Base-by-base conservation (phyloP, 2,888 invertebrate species). In the Hypercompe scribonia region DNA sequence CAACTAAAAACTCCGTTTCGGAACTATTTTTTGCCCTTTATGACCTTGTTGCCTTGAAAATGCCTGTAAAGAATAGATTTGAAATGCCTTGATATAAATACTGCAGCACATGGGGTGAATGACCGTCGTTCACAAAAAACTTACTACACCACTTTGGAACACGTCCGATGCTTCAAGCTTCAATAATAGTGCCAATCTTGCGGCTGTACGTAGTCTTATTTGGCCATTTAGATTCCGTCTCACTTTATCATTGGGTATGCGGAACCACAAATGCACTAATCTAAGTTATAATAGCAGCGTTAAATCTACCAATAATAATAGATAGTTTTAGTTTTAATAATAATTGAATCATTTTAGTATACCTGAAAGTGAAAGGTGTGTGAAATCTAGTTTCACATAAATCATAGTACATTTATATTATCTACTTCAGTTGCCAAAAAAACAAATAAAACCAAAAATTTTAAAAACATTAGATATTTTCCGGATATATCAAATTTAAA, bases 121-220 rank as follows among this genome's bases (percentile, higher is more conserved):
- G 88, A 86, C 89, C 88, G 87, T 46, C 76, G 76, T 70, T 65
- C 70, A 81, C 79, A 87, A 87, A 89, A 86, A 84, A 86, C 81
- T 83, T 81, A 81, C 80, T 81, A 78, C 75, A 79, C 81, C 74
- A 86, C 71, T 76, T 78, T 70, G 71, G 72, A 72, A 61, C 77
- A 76, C 76, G 78, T 82, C 68, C 65, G 70, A 65, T 71, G 77
- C 73, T 68, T 77, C 78, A 70, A 69, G 77, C 61, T 76, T 70
- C 74, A 76, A 73, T 78, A 80, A 77, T 80, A 77, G 78, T 77
- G 66, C 76, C 81, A 72, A 82, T 79, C 71, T 78, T 81, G 66
- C 58, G 33, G 31, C 68, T 77, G 74, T 63, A 70, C 69, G 68
- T 78, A 39, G 76, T 82, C 71, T 82, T 82, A 74, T 84, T 84